Conservation (phyloP, 2,113 vertebrate species). For the Smithornis capensis region DNA sequence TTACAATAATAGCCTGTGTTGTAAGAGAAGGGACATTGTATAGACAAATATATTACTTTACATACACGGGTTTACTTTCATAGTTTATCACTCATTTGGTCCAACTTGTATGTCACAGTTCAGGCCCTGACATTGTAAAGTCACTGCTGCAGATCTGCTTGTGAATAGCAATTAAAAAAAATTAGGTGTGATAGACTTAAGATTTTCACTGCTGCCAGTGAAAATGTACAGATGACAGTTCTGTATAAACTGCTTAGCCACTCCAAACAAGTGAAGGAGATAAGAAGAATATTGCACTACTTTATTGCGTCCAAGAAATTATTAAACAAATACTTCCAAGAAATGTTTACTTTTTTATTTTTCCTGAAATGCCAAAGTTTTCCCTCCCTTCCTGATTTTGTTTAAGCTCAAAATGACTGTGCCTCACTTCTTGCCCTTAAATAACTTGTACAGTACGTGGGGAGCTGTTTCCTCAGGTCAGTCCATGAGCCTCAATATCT, state of each 20-base stretch:
- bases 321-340: background rate
- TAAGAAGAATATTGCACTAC: background rate
- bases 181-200: background rate
- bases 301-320: background rate
- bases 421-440: background rate
- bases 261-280: background rate
- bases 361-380: background rate
- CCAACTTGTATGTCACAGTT: background rate
- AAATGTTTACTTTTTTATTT: background rate
- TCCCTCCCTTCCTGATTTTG: background rate
- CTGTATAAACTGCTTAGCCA: background rate
- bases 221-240: background rate
- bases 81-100: background rate
- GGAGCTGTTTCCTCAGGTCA: background rate
- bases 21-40: background rate
- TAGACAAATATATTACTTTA: background rate
- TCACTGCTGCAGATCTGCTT: background rate
- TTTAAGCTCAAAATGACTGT: background rate
- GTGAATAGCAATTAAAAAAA: background rate
- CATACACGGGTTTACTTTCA: background rate
- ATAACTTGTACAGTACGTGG: background rate
- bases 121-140: background rate
- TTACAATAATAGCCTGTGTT: background rate
- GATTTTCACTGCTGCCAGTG: background rate
- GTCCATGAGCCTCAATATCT: background rate